A percentile compares a stretch with the other conserved stretches of the same genome.
phyloP scores from a whole-genome alignment of 2,888 invertebrate genomes.

The Tridacna gigas region DNA sequence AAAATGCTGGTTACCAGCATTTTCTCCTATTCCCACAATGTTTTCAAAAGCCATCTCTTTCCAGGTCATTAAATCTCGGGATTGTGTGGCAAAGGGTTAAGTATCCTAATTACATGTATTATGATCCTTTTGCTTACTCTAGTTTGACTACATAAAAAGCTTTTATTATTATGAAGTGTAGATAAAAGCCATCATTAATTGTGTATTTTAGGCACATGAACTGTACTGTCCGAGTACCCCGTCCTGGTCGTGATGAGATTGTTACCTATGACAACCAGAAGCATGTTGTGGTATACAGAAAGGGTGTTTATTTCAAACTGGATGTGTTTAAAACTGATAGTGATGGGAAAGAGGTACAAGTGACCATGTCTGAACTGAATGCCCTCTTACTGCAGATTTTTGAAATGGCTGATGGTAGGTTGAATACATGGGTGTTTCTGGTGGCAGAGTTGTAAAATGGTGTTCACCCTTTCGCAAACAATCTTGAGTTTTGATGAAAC shows the following conservation, averaged over 20 bases:
- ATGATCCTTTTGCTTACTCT: no score
- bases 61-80: no score
- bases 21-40: no score
- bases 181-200: not conserved
- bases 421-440: no score
- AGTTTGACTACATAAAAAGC: no score
- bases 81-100: no score
- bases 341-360: conserved; percentile 65
- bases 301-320: conserved; percentile 74
- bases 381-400: conserved; percentile 64
- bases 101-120: no score
- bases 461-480: no score
- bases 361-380: conserved; percentile 70
- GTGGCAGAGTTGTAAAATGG: no score
- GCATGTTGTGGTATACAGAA: conserved; percentile 75
- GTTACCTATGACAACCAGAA: conserved; percentile 65
- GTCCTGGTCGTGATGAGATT: conserved; percentile 69
- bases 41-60: no score
- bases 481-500: no score
- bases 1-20: no score
- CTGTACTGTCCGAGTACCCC: conserved; percentile 71
- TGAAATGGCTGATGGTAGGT: conserved; percentile 69
- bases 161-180: not conserved
- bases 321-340: conserved; percentile 67
- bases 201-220: conserved; percentile 66